phyloP scores from a whole-genome alignment of 1,140 invertebrate genomes.

The Charaxes varanes region DNA sequence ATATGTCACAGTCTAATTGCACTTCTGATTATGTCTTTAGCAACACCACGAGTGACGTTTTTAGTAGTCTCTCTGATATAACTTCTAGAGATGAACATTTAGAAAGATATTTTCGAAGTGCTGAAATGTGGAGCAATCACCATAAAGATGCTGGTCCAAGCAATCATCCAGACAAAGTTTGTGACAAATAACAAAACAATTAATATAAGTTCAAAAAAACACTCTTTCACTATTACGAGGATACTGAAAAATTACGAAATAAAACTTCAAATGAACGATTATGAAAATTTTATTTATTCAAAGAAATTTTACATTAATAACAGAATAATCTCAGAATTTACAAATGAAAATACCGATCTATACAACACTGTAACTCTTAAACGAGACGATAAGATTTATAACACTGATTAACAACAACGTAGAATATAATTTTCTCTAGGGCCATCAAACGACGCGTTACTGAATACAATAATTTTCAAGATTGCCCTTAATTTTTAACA shows the following conservation, averaged over 20 bases:
- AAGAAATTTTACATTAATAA: conserved; percentile 71
- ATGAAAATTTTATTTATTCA: conserved; percentile 72
- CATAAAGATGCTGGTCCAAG: conserved; percentile 18
- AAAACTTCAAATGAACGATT: conserved; percentile 63
- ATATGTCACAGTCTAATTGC: conserved; percentile 48
- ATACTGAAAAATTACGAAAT: conserved; percentile 23
- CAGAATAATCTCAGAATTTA: conserved; percentile 69
- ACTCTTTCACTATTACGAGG: no score
- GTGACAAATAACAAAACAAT: conserved; percentile 2
- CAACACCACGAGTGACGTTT: conserved; percentile 31
- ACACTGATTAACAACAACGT: conserved; percentile 71
- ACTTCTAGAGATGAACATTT: conserved; percentile 46
- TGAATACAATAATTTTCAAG: conserved; percentile 48
- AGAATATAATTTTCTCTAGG: conserved; percentile 59
- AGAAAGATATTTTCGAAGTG: conserved; percentile 54
- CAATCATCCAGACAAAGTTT: conserved; percentile 1
- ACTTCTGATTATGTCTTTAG: conserved; percentile 47
- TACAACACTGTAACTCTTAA: conserved; percentile 73
- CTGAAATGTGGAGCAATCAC: conserved; percentile 45
- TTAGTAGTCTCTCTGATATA: conserved; percentile 25
- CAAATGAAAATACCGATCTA: conserved; percentile 69
- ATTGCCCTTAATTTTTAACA: conserved; percentile 16
- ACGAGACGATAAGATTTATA: conserved; percentile 69
- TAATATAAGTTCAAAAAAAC: not conserved
- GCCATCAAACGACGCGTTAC: conserved; percentile 44